Conservation (phyloP, 2,113 vertebrate genomes). For the Platysternon megacephalum region DNA sequence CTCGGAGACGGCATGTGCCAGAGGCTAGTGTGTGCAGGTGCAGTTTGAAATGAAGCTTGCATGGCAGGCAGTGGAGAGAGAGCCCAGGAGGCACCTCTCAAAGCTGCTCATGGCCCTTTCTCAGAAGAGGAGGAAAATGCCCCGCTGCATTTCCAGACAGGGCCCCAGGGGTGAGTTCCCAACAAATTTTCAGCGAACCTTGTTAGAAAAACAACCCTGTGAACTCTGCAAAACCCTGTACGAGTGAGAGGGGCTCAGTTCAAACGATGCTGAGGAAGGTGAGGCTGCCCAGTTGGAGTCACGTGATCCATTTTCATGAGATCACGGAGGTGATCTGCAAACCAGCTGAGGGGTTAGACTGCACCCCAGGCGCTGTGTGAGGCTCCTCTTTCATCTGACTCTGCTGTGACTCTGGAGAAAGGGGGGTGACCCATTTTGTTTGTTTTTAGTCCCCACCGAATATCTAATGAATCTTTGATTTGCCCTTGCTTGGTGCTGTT, state of each 20-base stretch:
- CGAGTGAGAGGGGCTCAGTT: not conserved
- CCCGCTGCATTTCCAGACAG: too few species aligned
- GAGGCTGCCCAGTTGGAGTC: not conserved
- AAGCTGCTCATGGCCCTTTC: not conserved
- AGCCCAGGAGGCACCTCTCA: not conserved
- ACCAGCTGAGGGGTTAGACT: not conserved
- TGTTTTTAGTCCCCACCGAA: not conserved
- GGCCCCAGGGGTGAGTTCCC: not conserved
- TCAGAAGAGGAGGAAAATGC: rapidly evolving
- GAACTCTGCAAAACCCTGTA: not conserved
- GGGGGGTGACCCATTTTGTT: not conserved
- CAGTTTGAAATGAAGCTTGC: not conserved
- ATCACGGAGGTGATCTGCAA: not conserved
- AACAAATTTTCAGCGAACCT: not conserved
- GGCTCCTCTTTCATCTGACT: not conserved
- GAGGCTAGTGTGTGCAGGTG: not conserved
- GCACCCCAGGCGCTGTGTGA: not conserved
- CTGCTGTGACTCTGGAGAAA: not conserved
- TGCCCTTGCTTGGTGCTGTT: not conserved
- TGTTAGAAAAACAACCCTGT: not conserved
- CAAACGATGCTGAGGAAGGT: not conserved
- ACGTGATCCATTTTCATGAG: not conserved
- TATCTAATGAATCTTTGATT: not conserved
- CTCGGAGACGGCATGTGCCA: not conserved
- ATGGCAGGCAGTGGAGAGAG: not conserved